Conservation (phyloP, 2,797 vertebrate species). For the Pelochelys cantorii region DNA sequence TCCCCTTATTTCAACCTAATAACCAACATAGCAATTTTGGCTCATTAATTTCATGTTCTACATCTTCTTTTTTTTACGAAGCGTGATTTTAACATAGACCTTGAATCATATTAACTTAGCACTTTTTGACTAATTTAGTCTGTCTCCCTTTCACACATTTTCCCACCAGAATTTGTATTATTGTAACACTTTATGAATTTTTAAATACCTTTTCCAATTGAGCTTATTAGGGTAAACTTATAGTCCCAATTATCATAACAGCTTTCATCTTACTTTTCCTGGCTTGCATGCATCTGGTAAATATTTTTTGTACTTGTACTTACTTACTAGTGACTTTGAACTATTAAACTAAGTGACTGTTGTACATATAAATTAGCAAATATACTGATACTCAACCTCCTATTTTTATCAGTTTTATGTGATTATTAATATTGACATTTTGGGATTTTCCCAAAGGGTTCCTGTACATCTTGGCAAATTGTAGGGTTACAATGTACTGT, state of each 20-base stretch:
- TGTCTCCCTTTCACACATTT: background rate
- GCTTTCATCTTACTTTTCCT: background rate
- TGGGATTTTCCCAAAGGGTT: background rate
- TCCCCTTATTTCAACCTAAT: background rate
- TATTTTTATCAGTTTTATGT: background rate
- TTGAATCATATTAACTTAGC: background rate
- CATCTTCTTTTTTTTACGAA: background rate
- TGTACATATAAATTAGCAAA: background rate
- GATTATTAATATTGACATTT: background rate
- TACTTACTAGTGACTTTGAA: background rate
- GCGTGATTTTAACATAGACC: background rate
- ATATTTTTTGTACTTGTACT: background rate
- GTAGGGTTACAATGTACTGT: conserved; percentile 18
- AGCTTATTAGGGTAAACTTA: background rate
- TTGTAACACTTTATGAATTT: background rate
- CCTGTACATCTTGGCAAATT: conserved; percentile 8
- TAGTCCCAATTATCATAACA: background rate
- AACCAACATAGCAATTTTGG: background rate
- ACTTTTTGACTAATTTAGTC: background rate
- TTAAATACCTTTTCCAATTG: background rate
- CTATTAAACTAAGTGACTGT: background rate
- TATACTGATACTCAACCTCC: background rate
- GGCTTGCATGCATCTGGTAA: background rate
- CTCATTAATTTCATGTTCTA: background rate
- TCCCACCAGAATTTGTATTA: background rate